Base-by-base conservation (phyloP, 2,888 invertebrate species). In the Aphelenchoides bicaudatus region DNA sequence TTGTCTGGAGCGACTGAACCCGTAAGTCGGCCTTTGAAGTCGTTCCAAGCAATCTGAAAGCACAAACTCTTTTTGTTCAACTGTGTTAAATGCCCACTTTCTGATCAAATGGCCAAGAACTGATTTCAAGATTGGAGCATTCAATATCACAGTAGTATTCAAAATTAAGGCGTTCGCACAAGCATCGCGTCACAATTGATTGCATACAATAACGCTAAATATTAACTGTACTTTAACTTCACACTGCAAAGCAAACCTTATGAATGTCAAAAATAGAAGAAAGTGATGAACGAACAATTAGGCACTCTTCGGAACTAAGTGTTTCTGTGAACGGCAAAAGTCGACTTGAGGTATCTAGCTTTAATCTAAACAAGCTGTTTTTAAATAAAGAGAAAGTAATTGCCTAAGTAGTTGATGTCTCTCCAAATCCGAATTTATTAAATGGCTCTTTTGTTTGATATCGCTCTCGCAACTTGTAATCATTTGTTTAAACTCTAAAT, bases 181-280 rank as follows among this genome's bases (percentile, higher is more conserved):
- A 52, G 31, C 66, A 66, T 38, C 51, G 48, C 3, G 66, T 66
- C 21, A 71, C 70, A 6, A 58, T 58, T 8, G 66, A 62, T 70
- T 66, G 37, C 56, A 65, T 29, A 28, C 13, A 2, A 29, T 10
- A 34, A 10, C 19, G 21, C 58, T 59, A 8, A 16, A 49, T 49
- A 5, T 5, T 5, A 13, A 39, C 6, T 8, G 25, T 13, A 55
- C 19, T 13, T 2, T 1, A 27, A 16, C 3, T 2, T 19, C 34
- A n/a, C 49, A 66, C 66, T 27, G 70, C 61, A 31, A 66, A 59
- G 43, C 66, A 66, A 43, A 61, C 70, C 30, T 71, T 67, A 39
- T 66, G 66, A 27, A 66, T 62, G 16, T 55, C 30, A 49, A 63
- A 66, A 34, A 66, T 66, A 21, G 70, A 67, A 10, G 67, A 59